These are phyloP conservation scores for Pachyrhynchus sulphureomaculatus DNA, from an alignment of 1,140 invertebrate genomes.

Conservation along the genomic window DNA sequence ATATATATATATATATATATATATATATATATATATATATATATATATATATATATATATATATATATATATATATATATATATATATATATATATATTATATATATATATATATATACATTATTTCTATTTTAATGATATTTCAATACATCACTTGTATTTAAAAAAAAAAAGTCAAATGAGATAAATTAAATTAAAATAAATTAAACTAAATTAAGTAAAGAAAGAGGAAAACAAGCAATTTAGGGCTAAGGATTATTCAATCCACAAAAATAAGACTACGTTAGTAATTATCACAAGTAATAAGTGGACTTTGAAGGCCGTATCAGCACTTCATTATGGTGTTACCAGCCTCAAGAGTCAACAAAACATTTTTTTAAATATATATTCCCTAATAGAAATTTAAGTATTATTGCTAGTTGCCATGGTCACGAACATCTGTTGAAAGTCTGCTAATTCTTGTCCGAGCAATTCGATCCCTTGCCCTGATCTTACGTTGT, in stretches of 20 bases:
- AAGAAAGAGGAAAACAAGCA: too few species aligned
- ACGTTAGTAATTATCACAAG: conserved; percentile 36
- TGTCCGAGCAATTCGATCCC: conserved; percentile 50
- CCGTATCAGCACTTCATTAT: neutral
- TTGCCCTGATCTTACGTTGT: conserved; percentile 27
- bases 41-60: too few species aligned
- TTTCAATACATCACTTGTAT: too few species aligned
- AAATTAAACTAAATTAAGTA: too few species aligned
- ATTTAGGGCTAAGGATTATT: conserved; percentile 3
- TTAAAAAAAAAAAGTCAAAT: too few species aligned
- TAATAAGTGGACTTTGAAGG: conserved; percentile 32
- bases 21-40: too few species aligned
- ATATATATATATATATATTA: too few species aligned
- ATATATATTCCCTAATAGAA: neutral
- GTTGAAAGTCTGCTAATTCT: conserved; percentile 51
- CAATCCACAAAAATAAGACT: conserved; percentile 28
- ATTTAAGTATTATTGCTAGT: conserved; percentile 52
- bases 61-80: too few species aligned
- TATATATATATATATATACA: too few species aligned
- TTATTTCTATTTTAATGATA: too few species aligned
- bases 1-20: too few species aligned
- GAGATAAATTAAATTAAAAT: too few species aligned
- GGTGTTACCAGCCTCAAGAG: conserved; percentile 15
- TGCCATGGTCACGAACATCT: conserved; percentile 52
- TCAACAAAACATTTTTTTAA: conserved; percentile 6